Base-by-base conservation (phyloP, 2,797 vertebrate species). In the Sciaenops ocellatus region DNA sequence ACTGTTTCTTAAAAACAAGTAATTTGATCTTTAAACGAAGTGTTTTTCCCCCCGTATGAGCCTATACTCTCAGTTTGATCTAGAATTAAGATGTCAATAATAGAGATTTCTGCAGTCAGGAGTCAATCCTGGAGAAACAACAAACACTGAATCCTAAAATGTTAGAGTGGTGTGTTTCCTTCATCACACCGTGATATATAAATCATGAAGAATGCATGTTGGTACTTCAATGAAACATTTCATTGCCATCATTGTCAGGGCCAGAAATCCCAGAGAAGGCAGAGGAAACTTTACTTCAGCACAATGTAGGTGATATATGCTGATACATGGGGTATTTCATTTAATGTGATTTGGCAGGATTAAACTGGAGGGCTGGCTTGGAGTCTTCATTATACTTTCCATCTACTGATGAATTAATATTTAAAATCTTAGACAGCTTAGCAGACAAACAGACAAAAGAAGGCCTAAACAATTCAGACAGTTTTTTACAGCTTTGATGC, bases 401-500 rank as follows among this genome's bases (percentile, higher is more conserved):
- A 76, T 76, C 41, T 51, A 18, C 59, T 50, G 38, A 69, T 64
- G 64, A 69, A 79, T 86, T 41, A 80, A 68, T 77, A 70, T 85
- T 71, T 76, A 79, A 81, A 74, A 18, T 46, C 1, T 38, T 61
- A 50, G 22, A 22, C 16, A 60, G 63, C 47, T 41, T 47, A 75
- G 24, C 72, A 77, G 18, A 66, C 57, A 79, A 67, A 77, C 12
- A 74, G 70, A 74, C 30, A 66, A 68, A 76, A 59, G 55, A 70
- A 60, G n/a, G 57, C 66, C 52, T 74, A 77, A 87, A 86, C 65
- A 76, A 76, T 79, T 68, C 38, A 44, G 57, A 69, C 69, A 81
- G 28, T 42, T 24, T 46, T 34, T 41, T 22, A 11, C 54, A 51
- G 56, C 70, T 76, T 59, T 84, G 63, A 89, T 65, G 64, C 60